Base-by-base conservation (phyloP, 2,888 invertebrate genomes). In the Drosophila nigritarsus region DNA sequence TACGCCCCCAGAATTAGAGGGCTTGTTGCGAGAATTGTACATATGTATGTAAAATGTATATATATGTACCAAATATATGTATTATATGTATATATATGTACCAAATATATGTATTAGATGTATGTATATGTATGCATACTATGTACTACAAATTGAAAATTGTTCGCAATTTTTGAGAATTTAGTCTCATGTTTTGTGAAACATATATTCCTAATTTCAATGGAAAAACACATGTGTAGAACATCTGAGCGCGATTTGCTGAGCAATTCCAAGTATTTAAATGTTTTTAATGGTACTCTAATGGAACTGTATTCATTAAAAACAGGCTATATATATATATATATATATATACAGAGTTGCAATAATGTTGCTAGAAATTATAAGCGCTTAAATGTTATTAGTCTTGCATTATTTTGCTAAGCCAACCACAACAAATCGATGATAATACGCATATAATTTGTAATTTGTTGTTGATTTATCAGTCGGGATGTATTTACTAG, bases 1-100 rank as follows among this genome's bases (percentile, higher is more conserved):
- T 62, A 75, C 81, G 75, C 81, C 81, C 77, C 61, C 50, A 63
- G 78, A 80, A 34, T 11, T 36, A 15, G 76, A 85, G 83, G 60
- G 50, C 67, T 71, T 59, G 45, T 48, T 40, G 58, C 49, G 78
- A 84, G 78, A 84, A 78, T 62, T 60, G 27, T 54, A 45, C 27
- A 45, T 13, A 30, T 62, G 58, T 24, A 34, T 40, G 29, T 32
- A 4, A 50, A 36, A 32, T 32, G 45, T 53, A 66, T 13, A 30
- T 29, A 53, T 36, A 40, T 48, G 48, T 45, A 24, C 9, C 5
- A 13, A 9, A 9, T 32, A 6, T 36, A n/a, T 11, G 4, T 56
- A 40, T 55, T 49, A 18, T 45, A 50, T n/a, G n/a, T 36, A 48
- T 51, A 54, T 40, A 61, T 13, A 24, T 40, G 27, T 27, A 27